Conservation (phyloP, 2,888 invertebrate species). For the Parnassius glacialis region DNA sequence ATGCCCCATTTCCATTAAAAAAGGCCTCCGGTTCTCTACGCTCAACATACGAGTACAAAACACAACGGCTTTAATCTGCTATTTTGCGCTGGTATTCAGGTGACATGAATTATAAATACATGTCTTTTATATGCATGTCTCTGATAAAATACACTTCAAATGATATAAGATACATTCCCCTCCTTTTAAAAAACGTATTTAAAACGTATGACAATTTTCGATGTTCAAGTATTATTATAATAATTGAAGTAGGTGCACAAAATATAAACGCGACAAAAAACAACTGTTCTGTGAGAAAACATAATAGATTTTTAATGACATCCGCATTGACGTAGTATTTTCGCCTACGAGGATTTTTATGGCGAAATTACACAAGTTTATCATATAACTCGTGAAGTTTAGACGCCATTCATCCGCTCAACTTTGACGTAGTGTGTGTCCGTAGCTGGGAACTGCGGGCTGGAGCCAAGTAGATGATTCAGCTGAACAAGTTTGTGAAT, state of each 20-base stretch:
- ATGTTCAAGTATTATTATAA: too few relatives aligned
- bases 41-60: too few relatives aligned
- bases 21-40: too few relatives aligned
- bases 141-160: too few relatives aligned
- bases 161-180: too few relatives aligned
- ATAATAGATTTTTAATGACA: constrained; percentile 13
- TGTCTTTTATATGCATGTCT: too few relatives aligned
- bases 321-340: constrained; percentile 2
- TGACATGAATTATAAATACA: too few relatives aligned
- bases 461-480: constrained; percentile 20
- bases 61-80: too few relatives aligned
- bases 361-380: constrained; percentile 12
- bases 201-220: too few relatives aligned
- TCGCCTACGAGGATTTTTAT: constrained; percentile 5
- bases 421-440: constrained; percentile 5
- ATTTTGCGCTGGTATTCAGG: too few relatives aligned
- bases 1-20: too few relatives aligned
- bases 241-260: not conserved
- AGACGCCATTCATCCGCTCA: constrained; percentile 15
- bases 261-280: not conserved
- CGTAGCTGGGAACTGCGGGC: constrained; percentile 6
- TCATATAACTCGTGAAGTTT: constrained; percentile 15
- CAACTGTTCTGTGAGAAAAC: not conserved
- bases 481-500: constrained; percentile 22
- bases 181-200: too few relatives aligned